Conservation (phyloP, 1,140 invertebrate genomes). For the Luehdorfia chinensis region DNA sequence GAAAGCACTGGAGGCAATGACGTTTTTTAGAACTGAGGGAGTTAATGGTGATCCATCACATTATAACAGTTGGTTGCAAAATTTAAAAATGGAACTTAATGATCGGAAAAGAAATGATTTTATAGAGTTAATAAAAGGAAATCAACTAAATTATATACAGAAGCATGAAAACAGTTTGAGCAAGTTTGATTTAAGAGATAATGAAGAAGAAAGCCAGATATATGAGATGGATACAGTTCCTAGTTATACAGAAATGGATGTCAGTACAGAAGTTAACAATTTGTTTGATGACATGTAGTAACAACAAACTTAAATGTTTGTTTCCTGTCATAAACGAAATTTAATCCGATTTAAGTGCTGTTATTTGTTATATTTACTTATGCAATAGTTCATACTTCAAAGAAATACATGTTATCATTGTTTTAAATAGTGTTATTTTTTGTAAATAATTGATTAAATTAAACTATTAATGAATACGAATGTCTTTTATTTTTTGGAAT, state of each 20-base stretch:
- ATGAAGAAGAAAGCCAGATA: slow-evolving; percentile 50
- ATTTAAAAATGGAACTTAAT: slow-evolving; percentile 47
- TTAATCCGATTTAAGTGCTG: no score
- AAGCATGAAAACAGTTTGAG: slow-evolving; percentile 58
- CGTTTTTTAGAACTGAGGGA: slow-evolving; percentile 56
- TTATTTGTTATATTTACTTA: no score
- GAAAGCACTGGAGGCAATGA: slow-evolving; percentile 54
- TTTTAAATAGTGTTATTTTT: no score
- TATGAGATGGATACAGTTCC: slow-evolving; percentile 66
- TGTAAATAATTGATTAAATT: no score
- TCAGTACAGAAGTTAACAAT: slow-evolving; percentile 56
- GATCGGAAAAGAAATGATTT: slow-evolving; percentile 45
- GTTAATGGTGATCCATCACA: slow-evolving; percentile 41
- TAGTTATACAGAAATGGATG: slow-evolving; percentile 44
- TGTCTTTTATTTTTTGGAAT: no score
- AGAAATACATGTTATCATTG: no score
- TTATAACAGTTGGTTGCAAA: slow-evolving; percentile 66
- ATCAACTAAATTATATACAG: slow-evolving; percentile 55
- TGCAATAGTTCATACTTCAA: no score
- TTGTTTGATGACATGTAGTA: slow-evolving; percentile 63
- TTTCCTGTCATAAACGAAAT: no score
- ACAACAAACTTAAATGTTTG: no score
- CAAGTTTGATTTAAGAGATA: slow-evolving; percentile 29
- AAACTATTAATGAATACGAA: no score
- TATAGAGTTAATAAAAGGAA: slow-evolving; percentile 42